A percentile compares a stretch with the other conserved stretches of the same genome.
These are phyloP conservation scores for Anisognathus igniventris DNA, from an alignment of 2,797 vertebrate species.

Conservation along the genomic window DNA sequence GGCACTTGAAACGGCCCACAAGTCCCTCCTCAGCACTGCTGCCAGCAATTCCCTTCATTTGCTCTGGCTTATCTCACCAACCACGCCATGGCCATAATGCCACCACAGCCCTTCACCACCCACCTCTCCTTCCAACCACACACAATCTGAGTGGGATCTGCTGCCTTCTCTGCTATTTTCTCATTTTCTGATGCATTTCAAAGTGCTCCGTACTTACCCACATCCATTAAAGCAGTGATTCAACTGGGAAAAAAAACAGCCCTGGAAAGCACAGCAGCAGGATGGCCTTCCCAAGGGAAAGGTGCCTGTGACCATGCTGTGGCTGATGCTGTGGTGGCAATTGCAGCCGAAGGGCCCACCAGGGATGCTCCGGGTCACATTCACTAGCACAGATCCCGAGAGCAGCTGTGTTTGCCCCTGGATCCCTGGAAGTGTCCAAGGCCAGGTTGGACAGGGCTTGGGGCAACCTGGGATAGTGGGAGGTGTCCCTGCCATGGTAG, in stretches of 20 bases:
- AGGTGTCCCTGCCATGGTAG: not conserved
- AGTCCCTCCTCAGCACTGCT: not conserved
- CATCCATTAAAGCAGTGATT: not conserved
- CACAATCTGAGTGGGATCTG: rapidly evolving
- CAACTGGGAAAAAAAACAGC: not conserved
- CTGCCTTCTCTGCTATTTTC: not conserved
- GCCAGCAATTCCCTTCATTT: not conserved
- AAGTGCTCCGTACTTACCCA: not conserved
- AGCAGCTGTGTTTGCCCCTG: not conserved
- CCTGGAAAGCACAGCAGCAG: not conserved
- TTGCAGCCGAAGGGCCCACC: rapidly evolving
- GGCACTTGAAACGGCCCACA: not conserved
- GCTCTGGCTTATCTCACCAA: not conserved
- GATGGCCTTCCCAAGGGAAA: not conserved
- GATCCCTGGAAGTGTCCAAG: not conserved
- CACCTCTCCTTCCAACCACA: not conserved
- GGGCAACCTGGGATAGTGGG: rapidly evolving
- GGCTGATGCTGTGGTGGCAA: not conserved
- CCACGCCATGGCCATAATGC: rapidly evolving
- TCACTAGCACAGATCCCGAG: not conserved
- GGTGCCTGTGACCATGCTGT: rapidly evolving
- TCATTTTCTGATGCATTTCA: not conserved
- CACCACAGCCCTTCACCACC: not conserved
- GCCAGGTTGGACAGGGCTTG: rapidly evolving
- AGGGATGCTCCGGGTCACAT: rapidly evolving